Conservation (phyloP, 2,888 invertebrate genomes). For the Heliconius ethilla region DNA sequence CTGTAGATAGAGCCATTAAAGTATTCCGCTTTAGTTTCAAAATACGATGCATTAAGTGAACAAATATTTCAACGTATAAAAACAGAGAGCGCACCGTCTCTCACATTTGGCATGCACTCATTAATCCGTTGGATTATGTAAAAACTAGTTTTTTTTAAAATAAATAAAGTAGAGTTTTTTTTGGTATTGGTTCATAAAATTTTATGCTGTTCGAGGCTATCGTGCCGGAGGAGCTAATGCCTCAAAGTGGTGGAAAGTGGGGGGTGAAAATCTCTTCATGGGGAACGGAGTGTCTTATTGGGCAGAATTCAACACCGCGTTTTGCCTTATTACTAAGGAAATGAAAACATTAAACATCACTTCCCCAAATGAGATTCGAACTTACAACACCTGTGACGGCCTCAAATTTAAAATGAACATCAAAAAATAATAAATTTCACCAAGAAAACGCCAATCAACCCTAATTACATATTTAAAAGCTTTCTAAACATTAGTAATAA, state of each 20-base stretch:
- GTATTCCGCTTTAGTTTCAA: slow-evolving; percentile 54
- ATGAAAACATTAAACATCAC: neutral
- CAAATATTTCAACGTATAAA: slow-evolving; percentile 52
- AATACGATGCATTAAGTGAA: slow-evolving; percentile 51
- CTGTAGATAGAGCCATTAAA: slow-evolving; percentile 54
- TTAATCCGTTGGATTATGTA: slow-evolving; percentile 19
- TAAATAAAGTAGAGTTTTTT: neutral
- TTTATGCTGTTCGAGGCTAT: too few species aligned
- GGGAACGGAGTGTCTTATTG: too few species aligned
- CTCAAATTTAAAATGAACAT: neutral
- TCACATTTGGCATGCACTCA: slow-evolving; percentile 37
- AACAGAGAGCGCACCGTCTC: slow-evolving; percentile 51
- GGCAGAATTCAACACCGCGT: too few species aligned
- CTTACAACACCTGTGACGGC: neutral
- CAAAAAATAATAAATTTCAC: slow-evolving; percentile 1
- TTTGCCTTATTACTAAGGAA: neutral
- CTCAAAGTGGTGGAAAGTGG: too few species aligned
- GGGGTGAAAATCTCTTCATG: too few species aligned
- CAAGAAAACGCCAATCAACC: neutral
- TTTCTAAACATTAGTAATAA: slow-evolving; percentile 22
- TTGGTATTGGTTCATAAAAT: neutral
- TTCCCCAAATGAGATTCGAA: neutral
- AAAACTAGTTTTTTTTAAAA: neutral
- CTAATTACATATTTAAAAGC: slow-evolving; percentile 26
- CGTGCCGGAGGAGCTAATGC: too few species aligned